Percentiles rank a stretch among this genome's conserved stretches.
These are phyloP conservation scores for Laodelphax striatellus DNA, from an alignment of 1,140 invertebrate genomes.

Conservation along the genomic window DNA sequence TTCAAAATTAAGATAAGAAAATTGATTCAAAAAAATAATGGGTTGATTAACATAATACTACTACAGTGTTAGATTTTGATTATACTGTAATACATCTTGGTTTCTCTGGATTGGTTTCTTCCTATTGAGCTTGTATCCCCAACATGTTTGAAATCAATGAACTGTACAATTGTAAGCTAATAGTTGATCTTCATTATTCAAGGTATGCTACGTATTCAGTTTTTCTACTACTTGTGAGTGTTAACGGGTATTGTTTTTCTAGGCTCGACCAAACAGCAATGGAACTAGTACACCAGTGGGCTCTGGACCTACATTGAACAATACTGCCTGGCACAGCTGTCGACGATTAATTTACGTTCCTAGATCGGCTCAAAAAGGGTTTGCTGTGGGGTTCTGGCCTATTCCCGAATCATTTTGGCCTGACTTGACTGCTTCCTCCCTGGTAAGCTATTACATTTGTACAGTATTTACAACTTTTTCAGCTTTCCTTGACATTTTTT, in stretches of 20 bases:
- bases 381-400: constrained; percentile 93
- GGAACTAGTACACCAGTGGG: constrained; percentile 14
- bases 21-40: too few relatives aligned
- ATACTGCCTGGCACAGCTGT: constrained; percentile 66
- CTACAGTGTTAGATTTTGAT: too few relatives aligned
- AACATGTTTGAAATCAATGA: too few relatives aligned
- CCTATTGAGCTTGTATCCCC: too few relatives aligned
- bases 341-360: constrained; percentile 88
- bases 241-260: constrained; percentile 14
- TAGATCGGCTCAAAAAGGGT: constrained; percentile 81
- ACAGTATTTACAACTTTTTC: not conserved
- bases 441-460: constrained; percentile 36
- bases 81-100: too few relatives aligned
- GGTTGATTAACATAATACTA: too few relatives aligned
- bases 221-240: not conserved
- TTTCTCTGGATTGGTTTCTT: too few relatives aligned
- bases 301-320: constrained; percentile 10
- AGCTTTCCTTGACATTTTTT: too few relatives aligned
- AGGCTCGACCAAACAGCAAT: constrained; percentile 23
- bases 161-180: too few relatives aligned
- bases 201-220: too few relatives aligned
- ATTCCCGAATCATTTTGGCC: constrained; percentile 98
- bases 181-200: too few relatives aligned
- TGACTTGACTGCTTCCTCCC: constrained; percentile 62
- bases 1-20: too few relatives aligned